Conservation (phyloP, 2,888 invertebrate species). For the Nomada ruficornis region DNA sequence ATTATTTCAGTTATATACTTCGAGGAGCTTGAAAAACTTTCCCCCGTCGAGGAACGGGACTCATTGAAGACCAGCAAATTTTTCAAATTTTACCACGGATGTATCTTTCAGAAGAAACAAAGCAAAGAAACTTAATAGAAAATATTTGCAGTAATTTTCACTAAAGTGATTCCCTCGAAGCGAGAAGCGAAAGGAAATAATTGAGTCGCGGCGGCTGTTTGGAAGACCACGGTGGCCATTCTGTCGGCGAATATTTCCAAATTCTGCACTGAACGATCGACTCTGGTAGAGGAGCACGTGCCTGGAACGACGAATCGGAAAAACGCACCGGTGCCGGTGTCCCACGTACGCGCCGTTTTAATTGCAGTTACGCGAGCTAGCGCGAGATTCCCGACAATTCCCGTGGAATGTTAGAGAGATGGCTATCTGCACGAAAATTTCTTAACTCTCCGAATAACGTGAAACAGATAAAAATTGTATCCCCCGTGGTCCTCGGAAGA, state of each 20-base stretch:
- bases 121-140: too few species aligned
- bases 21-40: neutral
- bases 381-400: neutral
- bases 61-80: neutral
- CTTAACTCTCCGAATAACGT: neutral
- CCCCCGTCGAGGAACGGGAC: too few species aligned
- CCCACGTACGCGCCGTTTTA: neutral
- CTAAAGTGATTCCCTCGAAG: too few species aligned
- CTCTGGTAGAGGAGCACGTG: neutral
- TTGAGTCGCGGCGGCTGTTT: constrained; percentile 4
- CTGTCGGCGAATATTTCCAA: constrained; percentile 31
- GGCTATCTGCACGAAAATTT: neutral
- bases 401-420: neutral
- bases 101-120: too few species aligned
- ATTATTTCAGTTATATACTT: constrained; percentile 39
- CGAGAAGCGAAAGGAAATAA: too few species aligned
- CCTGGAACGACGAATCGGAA: constrained; percentile 10
- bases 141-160: too few species aligned
- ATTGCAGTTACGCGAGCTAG: constrained; percentile 11
- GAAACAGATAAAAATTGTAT: neutral
- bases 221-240: constrained; percentile 3
- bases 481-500: too few species aligned
- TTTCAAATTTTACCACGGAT: neutral
- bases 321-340: neutral
- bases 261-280: constrained; percentile 33